Conservation (phyloP, 2,888 invertebrate genomes). For the Eulithis testata region DNA sequence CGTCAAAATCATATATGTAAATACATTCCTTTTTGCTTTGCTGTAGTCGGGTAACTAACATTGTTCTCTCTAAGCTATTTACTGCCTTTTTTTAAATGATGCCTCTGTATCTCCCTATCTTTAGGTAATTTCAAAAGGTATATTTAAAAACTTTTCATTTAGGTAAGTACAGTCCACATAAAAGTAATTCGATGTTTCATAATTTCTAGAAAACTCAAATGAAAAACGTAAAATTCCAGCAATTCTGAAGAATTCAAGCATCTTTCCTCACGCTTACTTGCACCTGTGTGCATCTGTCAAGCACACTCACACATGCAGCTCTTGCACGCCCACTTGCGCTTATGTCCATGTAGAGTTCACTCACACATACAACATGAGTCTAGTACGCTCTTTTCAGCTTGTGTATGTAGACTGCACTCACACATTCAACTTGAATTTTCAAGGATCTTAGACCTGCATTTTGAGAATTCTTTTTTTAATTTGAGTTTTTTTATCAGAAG, state of each 20-base stretch:
- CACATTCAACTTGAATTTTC: neutral
- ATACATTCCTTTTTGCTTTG: too few relatives aligned
- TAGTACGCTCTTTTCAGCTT: too few relatives aligned
- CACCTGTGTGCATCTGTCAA: conserved; percentile 6
- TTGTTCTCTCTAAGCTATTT: too few relatives aligned
- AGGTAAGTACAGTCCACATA: too few relatives aligned
- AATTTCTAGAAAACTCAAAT: neutral
- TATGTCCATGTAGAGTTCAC: neutral
- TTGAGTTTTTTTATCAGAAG: too few relatives aligned
- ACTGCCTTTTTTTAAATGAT: too few relatives aligned
- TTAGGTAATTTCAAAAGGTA: too few relatives aligned
- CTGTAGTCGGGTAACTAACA: too few relatives aligned
- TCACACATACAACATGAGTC: neutral
- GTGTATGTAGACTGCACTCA: neutral
- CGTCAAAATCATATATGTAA: too few relatives aligned
- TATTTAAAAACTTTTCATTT: too few relatives aligned
- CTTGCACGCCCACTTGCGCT: neutral
- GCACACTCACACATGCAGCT: conserved; percentile 16
- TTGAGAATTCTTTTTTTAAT: neutral
- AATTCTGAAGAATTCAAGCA: neutral
- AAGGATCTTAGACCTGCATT: neutral
- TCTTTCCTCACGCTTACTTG: conserved; percentile 10
- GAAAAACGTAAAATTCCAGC: neutral
- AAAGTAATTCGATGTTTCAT: too few relatives aligned
- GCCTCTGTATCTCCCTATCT: too few relatives aligned